Evolutionary conservation across 2,888 invertebrate species (phyloP), one percentile per base, ranked within the genome.

Genomic region (Cremastobaeus sp.): DNA sequence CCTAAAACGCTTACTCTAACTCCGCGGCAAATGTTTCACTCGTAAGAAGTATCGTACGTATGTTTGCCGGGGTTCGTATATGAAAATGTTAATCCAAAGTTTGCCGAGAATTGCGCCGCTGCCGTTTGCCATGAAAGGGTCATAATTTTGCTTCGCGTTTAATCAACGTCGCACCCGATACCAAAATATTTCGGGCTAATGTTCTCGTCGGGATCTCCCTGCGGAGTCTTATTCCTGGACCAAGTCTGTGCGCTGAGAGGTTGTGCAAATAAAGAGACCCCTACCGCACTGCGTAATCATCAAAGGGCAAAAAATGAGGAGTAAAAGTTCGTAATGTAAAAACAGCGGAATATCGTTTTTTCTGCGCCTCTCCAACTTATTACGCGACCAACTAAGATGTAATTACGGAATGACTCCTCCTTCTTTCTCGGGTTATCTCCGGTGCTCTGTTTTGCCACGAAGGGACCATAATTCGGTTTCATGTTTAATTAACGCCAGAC

Each of bases 401-500:
- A 66, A 66, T 66, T 66, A 55, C 48, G 25, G 52, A 59, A 59
- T 37, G 50, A 57, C 25, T 68, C 50, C 12, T 3, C 17, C 41
- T 30, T 55, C 54, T 55, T 45, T 21, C 11, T 17, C 3, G 21
- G 45, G 20, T 18, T 39, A 20, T 20, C 45, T 30, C 25, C 11
- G 1, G 3, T 6, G 41, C 9, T 8, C 32, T 25, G 50, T 57
- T 65, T 55, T 50, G 30, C 48, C 54, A 43, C 55, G 41, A 69
- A 69, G 59, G 64, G 69, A 34, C 39, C 41, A 52, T 69, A 65
- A 64, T 74, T 74, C 48, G 69, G 65, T 69, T 74, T 60, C 59
- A 55, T 74, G 75, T 75, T 74, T 70, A 77, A 74, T 75, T 76
- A 76, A 68, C 76, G 74, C 59, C 57, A 57, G 60, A 41, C 65